Evolutionary conservation across 2,888 invertebrate species (phyloP).

Genomic region (Oxycera nigricornis): DNA sequence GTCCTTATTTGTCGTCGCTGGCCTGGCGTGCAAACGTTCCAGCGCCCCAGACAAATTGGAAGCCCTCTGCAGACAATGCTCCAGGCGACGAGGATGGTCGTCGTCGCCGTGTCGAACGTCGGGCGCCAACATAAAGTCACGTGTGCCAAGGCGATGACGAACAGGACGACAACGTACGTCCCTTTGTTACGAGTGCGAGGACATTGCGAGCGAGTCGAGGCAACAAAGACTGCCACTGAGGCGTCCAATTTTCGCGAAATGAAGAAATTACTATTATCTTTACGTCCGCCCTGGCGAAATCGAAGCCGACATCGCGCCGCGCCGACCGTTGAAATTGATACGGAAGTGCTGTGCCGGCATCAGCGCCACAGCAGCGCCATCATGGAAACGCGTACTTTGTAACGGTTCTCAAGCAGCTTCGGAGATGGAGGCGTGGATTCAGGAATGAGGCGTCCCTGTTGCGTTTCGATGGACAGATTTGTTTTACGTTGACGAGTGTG

Average conservation of each 20-base stretch:
- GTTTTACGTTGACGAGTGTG: no score
- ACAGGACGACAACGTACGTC: conserved; percentile 40
- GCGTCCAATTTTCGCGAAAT: conserved; percentile 33
- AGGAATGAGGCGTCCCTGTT: not conserved
- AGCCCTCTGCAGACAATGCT: conserved; percentile 29
- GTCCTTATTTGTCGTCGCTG: not conserved
- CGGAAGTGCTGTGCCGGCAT: not conserved
- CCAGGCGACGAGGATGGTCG: conserved; percentile 34
- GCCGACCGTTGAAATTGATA: conserved; percentile 7
- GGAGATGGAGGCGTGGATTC: no score
- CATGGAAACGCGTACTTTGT: not conserved
- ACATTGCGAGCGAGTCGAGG: conserved; percentile 18
- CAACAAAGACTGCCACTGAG: conserved; percentile 7
- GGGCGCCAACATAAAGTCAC: conserved; percentile 40
- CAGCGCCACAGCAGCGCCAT: not conserved
- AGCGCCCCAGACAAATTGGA: conserved; percentile 28
- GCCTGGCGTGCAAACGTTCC: no score
- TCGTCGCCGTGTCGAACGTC: conserved; percentile 31
- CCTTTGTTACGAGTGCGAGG: conserved; percentile 21
- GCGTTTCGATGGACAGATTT: no score
- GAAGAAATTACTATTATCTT: conserved; percentile 21
- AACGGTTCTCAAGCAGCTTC: not conserved
- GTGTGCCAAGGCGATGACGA: conserved; percentile 39
- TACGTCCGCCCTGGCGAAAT: not conserved
- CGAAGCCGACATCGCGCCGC: not conserved